Evolutionary conservation across 1,140 invertebrate species (phyloP), one percentile per base, ranked within the genome.

Genomic region (Eciton burchellii): DNA sequence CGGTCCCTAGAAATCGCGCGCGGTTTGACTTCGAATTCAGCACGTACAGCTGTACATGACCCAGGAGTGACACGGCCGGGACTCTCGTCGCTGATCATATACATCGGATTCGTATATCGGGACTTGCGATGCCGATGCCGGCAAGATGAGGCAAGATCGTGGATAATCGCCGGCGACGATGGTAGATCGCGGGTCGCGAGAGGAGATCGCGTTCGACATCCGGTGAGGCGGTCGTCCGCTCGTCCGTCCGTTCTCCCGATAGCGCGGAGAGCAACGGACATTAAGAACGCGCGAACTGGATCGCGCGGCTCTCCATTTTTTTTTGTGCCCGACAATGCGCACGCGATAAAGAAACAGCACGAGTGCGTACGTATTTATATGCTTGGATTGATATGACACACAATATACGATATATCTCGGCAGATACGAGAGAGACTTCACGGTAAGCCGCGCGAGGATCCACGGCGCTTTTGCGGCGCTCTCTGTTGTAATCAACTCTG

Each of bases 381-480:
- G 35, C 6, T 2, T 35, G 6, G 6, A 35, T 35, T 6, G 35
- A 35, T n/a, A n/a, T n/a, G n/a, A n/a, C n/a, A n/a, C n/a, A n/a
- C n/a, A n/a, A n/a, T n/a, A n/a, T n/a, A n/a, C n/a, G n/a, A n/a
- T n/a, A n/a, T n/a, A n/a, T n/a, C n/a, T n/a, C n/a, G 6, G 6
- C 35, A 35, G 35, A 35, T 35, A 35, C 2, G 35, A 35, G 6
- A 35, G 6, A 35, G 35, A 35, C 35, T 35, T 35, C n/a, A n/a
- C n/a, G n/a, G n/a, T n/a, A n/a, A n/a, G 26, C 16, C 16, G 59
- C 9, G 57, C 24, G 35, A 35, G 35, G 6, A 35, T 16, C 5
- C 21, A 19, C 84, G 83, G 87, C 81, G 12, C 16, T 19, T n/a
- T 89, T 91, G 89, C 89, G 87, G 88, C 84, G 88, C 85, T 21